Evolutionary conservation across 2,113 vertebrate species (phyloP).

Genomic region (Electrona antarctica): DNA sequence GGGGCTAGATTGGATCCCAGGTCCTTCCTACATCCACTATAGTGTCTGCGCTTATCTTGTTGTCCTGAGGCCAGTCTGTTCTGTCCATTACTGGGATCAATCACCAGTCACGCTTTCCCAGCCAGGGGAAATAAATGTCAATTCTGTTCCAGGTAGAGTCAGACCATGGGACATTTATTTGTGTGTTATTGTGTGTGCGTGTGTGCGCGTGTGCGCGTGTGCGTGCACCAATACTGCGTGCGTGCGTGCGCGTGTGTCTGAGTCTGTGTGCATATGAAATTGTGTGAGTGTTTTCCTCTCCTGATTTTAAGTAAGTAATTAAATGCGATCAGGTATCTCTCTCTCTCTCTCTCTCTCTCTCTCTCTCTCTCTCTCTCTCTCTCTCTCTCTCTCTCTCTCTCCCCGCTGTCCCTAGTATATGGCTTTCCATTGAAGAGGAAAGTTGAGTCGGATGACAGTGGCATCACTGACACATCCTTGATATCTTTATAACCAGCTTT

Average conservation of each 20-base stretch:
- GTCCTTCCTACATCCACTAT: not conserved
- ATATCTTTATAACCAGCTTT: no score
- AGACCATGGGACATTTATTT: not conserved
- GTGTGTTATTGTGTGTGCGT: not conserved
- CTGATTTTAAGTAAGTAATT: constrained; percentile 18
- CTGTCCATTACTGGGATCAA: not conserved
- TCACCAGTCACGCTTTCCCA: not conserved
- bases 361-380: constrained; percentile 3
- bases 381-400: not conserved
- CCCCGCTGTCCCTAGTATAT: not conserved
- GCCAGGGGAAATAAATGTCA: not conserved
- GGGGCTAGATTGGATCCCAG: no score
- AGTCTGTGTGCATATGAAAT: not conserved
- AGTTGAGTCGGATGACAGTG: no score
- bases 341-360: constrained; percentile 3
- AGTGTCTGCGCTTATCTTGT: not conserved
- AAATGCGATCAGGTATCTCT: constrained; percentile 43
- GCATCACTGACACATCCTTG: no score
- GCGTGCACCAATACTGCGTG: not conserved
- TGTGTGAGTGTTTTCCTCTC: no score
- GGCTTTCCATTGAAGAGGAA: no score
- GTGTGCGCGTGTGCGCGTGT: constrained; percentile 11
- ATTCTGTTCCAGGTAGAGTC: constrained; percentile 1
- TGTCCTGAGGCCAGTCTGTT: not conserved
- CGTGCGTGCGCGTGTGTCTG: not conserved